Evolutionary conservation across 2,888 invertebrate species (phyloP).

Genomic region (Stenodema calcarata): DNA sequence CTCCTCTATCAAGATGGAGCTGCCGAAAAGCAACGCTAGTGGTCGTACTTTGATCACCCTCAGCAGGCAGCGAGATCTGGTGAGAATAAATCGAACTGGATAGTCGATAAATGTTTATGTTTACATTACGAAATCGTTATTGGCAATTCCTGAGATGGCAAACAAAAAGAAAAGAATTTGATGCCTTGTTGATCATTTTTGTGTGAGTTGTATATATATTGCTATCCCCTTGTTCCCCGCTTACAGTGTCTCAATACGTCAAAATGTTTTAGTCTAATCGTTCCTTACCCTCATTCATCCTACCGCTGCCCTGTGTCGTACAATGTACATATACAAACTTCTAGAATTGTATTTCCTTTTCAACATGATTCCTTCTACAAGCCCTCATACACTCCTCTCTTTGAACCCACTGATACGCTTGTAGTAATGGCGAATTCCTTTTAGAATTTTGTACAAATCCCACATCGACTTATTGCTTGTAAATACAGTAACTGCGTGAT

Average conservation of each 20-base stretch:
- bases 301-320: no score
- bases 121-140: not conserved
- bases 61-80: slow-evolving; percentile 40
- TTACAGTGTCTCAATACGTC: no score
- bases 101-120: not conserved
- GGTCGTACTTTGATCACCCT: slow-evolving; percentile 44
- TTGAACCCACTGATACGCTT: not conserved
- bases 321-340: not conserved
- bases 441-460: not conserved
- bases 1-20: slow-evolving; percentile 39
- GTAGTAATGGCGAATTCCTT: not conserved
- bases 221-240: no score
- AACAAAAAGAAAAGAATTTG: no score
- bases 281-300: no score
- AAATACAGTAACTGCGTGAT: not conserved
- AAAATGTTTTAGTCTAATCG: no score
- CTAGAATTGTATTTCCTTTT: not conserved
- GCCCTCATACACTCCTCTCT: not conserved
- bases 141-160: no score
- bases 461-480: not conserved
- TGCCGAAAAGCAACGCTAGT: slow-evolving; percentile 31
- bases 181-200: no score
- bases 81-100: not conserved
- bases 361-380: not conserved
- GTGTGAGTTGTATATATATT: no score